phyloP scores from a whole-genome alignment of 2,888 invertebrate species.

The Spicauda simplicius region DNA sequence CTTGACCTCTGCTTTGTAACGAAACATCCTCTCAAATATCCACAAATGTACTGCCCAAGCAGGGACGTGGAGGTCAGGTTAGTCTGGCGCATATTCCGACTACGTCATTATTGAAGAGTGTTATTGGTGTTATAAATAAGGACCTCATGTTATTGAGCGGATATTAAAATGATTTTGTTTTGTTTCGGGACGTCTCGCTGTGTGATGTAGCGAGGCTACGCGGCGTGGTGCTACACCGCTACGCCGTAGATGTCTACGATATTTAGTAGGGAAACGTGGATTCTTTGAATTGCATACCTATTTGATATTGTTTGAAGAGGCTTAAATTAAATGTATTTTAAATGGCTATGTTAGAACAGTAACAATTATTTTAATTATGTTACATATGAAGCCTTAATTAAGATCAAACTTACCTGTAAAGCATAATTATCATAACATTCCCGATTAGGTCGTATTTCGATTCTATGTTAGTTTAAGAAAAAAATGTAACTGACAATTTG shows the following conservation, averaged over 20 bases:
- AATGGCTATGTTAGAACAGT: not conserved
- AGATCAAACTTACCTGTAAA: no score
- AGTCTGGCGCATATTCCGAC: conserved; percentile 56
- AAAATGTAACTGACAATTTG: no score
- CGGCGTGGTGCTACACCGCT: conserved; percentile 39
- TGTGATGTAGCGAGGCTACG: conserved; percentile 53
- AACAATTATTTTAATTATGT: no score
- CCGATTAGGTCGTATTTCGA: no score
- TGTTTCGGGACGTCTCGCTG: conserved; percentile 43
- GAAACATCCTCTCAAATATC: not conserved
- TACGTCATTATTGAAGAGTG: conserved; percentile 78
- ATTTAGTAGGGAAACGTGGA: conserved; percentile 29
- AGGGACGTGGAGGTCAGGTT: conserved; percentile 38
- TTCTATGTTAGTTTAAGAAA: no score
- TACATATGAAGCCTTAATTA: no score
- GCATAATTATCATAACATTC: no score
- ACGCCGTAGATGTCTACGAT: conserved; percentile 33
- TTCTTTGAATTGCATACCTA: conserved; percentile 16
- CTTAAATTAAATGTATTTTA: not conserved
- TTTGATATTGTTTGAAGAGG: not conserved
- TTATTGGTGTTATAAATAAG: conserved; percentile 81
- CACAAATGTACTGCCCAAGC: not conserved
- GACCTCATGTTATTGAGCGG: conserved; percentile 71
- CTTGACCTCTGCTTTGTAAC: conserved; percentile 42
- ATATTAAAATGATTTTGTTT: conserved; percentile 77